A percentile compares a stretch with the other conserved stretches of the same genome.
phyloP scores from a whole-genome alignment of 2,797 vertebrate species.

The Acanthis flammea region DNA sequence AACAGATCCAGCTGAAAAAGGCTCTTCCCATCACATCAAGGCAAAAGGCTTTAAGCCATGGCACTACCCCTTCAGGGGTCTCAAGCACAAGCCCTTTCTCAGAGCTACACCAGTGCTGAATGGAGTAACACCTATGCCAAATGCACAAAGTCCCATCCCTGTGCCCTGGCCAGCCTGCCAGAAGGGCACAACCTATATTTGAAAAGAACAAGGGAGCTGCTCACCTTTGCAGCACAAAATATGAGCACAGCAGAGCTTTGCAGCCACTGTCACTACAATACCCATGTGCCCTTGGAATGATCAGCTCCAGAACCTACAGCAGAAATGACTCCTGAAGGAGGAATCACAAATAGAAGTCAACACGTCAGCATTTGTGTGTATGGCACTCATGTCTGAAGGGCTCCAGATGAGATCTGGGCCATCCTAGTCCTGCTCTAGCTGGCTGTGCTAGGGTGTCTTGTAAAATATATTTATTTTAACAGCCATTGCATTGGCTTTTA shows the following conservation, averaged over 20 bases:
- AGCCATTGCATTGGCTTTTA: background rate
- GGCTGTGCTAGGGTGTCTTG: background rate
- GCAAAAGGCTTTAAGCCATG: background rate
- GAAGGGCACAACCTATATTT: fast-evolving
- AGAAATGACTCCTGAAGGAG: background rate
- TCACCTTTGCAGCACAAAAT: background rate
- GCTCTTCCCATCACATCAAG: background rate
- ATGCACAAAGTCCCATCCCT: background rate
- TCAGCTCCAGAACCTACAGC: background rate
- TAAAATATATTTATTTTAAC: background rate
- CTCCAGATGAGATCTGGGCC: background rate
- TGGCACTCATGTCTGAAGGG: background rate
- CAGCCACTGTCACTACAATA: background rate
- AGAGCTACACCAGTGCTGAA: background rate
- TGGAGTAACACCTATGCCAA: background rate
- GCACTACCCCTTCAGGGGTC: background rate
- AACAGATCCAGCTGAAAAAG: background rate
- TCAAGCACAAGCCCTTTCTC: background rate
- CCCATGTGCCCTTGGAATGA: background rate
- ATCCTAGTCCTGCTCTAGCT: background rate
- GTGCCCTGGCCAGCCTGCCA: background rate
- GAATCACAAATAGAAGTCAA: background rate
- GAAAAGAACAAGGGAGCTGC: background rate
- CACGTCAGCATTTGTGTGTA: background rate
- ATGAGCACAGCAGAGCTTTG: background rate